Percentiles rank a stretch among this genome's conserved stretches.
Conservation (phyloP, 2,113 vertebrate species). For the Gavialis gangeticus region DNA sequence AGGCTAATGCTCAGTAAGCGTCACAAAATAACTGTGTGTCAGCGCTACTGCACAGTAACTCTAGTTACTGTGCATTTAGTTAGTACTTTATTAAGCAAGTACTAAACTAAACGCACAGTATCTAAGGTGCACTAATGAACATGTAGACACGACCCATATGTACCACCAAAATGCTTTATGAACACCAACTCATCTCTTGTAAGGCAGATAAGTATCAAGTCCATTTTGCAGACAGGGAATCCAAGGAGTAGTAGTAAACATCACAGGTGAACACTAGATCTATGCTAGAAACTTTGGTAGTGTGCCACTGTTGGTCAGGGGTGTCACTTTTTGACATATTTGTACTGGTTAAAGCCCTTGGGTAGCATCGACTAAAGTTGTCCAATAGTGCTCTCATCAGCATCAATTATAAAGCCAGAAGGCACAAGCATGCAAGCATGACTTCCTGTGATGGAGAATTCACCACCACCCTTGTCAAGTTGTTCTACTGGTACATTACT, state of each 20-base stretch:
- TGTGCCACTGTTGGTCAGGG: neutral
- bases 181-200: neutral
- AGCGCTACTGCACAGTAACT: too few species aligned
- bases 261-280: neutral
- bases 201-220: neutral
- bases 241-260: neutral
- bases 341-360: neutral
- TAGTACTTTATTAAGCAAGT: too few species aligned
- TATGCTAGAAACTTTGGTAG: accelerated
- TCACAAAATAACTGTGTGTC: neutral
- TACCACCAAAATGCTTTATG: neutral
- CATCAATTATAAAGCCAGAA: neutral
- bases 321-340: neutral
- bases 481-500: neutral
- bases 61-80: too few species aligned
- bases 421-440: accelerated
- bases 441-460: neutral
- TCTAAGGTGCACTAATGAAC: too few species aligned
- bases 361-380: accelerated
- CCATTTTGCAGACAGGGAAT: neutral
- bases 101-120: too few species aligned
- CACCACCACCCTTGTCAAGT: neutral
- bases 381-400: neutral
- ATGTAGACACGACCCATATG: neutral
- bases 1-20: too few species aligned